phyloP scores from a whole-genome alignment of 2,797 vertebrate species.

The Sitta carolinensis region DNA sequence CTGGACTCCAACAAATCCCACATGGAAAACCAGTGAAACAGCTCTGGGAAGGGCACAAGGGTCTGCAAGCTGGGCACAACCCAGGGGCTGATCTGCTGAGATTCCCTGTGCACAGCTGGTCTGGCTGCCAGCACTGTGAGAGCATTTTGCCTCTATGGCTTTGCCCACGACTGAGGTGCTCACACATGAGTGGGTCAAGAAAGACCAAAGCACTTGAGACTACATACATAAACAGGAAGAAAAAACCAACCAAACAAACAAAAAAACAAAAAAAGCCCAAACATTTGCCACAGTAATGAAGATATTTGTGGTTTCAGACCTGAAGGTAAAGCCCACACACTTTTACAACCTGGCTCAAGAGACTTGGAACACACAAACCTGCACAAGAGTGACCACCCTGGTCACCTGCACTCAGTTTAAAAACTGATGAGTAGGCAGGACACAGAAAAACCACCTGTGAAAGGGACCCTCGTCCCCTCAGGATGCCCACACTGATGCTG shows the following conservation, averaged over 20 bases:
- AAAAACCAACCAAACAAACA: too few relatives aligned
- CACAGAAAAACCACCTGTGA: rapidly evolving
- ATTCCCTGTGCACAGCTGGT: not conserved
- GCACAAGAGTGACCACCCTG: not conserved
- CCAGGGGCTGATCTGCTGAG: not conserved
- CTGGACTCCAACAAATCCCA: too few relatives aligned
- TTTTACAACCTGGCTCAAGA: not conserved
- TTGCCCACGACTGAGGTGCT: not conserved
- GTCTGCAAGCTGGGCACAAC: not conserved
- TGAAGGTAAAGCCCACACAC: not conserved
- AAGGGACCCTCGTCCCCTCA: not conserved
- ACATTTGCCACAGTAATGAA: not conserved
- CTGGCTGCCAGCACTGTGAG: rapidly evolving
- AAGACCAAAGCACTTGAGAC: not conserved
- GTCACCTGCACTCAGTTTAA: not conserved
- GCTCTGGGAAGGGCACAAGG: not conserved
- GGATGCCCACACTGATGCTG: too few relatives aligned
- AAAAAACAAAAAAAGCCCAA: not conserved
- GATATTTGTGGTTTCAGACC: not conserved
- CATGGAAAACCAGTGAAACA: not conserved
- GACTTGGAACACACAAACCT: not conserved
- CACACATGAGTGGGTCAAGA: not conserved
- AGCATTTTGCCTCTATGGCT: not conserved
- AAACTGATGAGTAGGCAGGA: not conserved
- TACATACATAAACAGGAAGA: rapidly evolving